Conservation (phyloP, 2,888 invertebrate species). For the Heterodera filipjevi region DNA sequence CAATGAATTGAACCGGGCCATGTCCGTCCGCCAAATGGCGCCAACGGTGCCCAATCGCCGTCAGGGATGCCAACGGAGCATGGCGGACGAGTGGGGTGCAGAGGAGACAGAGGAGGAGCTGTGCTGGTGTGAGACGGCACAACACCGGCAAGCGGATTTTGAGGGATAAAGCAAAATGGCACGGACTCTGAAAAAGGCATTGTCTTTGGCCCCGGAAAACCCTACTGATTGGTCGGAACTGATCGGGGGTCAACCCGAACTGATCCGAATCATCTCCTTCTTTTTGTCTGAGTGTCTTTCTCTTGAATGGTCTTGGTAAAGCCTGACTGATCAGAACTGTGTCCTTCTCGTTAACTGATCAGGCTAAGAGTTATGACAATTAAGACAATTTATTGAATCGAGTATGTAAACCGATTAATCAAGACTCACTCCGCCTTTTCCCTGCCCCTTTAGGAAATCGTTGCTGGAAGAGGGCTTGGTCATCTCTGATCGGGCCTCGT, state of each 20-base stretch:
- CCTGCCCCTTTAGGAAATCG: background rate
- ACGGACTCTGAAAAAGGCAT: background rate
- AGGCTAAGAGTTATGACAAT: too few relatives aligned
- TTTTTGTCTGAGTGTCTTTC: too few relatives aligned
- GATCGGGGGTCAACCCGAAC: too few relatives aligned
- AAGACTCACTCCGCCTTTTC: too few relatives aligned
- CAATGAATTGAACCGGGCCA: background rate
- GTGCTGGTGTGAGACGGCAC: conserved; percentile 7
- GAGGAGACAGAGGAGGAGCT: conserved; percentile 1
- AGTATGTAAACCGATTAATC: too few relatives aligned
- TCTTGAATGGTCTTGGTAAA: background rate
- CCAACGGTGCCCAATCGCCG: conserved; percentile 2
- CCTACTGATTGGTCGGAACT: too few relatives aligned
- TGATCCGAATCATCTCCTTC: too few relatives aligned
- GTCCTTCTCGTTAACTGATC: too few relatives aligned
- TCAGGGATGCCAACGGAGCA: background rate
- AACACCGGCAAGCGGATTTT: background rate
- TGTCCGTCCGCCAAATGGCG: background rate
- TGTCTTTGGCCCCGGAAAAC: too few relatives aligned
- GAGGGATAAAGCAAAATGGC: background rate
- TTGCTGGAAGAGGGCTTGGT: background rate
- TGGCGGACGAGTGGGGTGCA: background rate
- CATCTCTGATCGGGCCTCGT: background rate
- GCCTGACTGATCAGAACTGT: too few relatives aligned
- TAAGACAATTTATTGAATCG: background rate